Evolutionary conservation across 2,888 invertebrate species (phyloP).

Genomic region (Psylliodes chrysocephalus): DNA sequence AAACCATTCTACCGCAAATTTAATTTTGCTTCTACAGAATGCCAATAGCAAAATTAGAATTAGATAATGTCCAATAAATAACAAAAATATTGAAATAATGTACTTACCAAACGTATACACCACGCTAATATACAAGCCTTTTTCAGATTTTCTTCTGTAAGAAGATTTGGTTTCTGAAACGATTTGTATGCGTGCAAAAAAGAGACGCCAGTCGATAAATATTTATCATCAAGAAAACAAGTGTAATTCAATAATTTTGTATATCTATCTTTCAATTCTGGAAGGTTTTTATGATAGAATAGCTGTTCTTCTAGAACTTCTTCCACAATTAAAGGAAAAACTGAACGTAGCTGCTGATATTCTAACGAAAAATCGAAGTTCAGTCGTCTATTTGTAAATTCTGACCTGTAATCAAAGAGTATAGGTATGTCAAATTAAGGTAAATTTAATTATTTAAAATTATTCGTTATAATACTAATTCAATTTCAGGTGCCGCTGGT

Average conservation of each 20-base stretch:
- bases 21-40: too few relatives aligned
- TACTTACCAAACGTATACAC: slow-evolving; percentile 14
- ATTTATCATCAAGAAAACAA: not conserved
- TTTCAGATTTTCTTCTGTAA: slow-evolving; percentile 1
- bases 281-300: not conserved
- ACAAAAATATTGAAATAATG: too few relatives aligned
- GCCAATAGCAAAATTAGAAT: too few relatives aligned
- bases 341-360: not conserved
- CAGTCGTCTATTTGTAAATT: not conserved
- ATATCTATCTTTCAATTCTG: slow-evolving; percentile 2
- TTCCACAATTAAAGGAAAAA: not conserved
- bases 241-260: not conserved
- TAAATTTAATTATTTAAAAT: too few relatives aligned
- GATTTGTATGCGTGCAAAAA: not conserved
- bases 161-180: slow-evolving; percentile 6
- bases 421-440: too few relatives aligned
- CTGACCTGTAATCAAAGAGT: too few relatives aligned
- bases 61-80: too few relatives aligned
- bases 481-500: too few relatives aligned
- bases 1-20: too few relatives aligned
- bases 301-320: slow-evolving; percentile 1
- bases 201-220: too few relatives aligned
- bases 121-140: slow-evolving; percentile 13
- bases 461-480: too few relatives aligned
- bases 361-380: slow-evolving; percentile 3